phyloP scores from a whole-genome alignment of 1,140 invertebrate species.

The Cephus cinctus region DNA sequence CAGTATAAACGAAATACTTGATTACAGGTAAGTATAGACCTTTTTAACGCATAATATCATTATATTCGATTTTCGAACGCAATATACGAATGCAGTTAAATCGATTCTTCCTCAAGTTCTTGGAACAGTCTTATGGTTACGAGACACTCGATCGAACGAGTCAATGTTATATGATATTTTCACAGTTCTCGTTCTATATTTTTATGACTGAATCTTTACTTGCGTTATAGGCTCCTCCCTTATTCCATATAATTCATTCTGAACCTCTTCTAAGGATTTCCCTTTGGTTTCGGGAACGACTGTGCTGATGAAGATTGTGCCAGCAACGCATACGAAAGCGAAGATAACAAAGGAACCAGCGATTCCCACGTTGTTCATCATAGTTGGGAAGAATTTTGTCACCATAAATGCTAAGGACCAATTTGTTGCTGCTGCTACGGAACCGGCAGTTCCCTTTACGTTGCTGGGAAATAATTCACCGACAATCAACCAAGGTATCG shows the following conservation, averaged over 20 bases:
- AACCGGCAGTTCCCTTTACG: slow-evolving; percentile 55
- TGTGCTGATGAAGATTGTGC: slow-evolving; percentile 55
- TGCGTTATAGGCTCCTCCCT: too few relatives aligned
- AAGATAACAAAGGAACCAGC: slow-evolving; percentile 60
- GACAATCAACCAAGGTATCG: slow-evolving; percentile 54
- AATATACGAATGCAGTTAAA: too few relatives aligned
- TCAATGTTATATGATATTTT: too few relatives aligned
- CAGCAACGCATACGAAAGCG: slow-evolving; percentile 53
- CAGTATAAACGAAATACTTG: too few relatives aligned
- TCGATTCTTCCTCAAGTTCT: too few relatives aligned
- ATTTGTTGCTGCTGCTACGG: slow-evolving; percentile 53
- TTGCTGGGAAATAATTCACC: slow-evolving; percentile 51
- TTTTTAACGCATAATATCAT: too few relatives aligned
- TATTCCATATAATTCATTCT: slow-evolving; percentile 23
- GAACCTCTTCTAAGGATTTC: slow-evolving; percentile 59
- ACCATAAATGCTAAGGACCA: slow-evolving; percentile 61
- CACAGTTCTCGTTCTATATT: too few relatives aligned
- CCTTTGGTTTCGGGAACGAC: slow-evolving; percentile 64
- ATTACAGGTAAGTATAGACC: too few relatives aligned
- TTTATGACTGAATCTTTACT: too few relatives aligned
- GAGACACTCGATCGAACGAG: too few relatives aligned
- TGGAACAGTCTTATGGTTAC: too few relatives aligned
- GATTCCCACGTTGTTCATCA: slow-evolving; percentile 49
- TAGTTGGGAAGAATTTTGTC: slow-evolving; percentile 53
- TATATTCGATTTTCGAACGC: too few relatives aligned